Conservation (phyloP, 2,797 vertebrate species). For the Halcyon smyrnensis region DNA sequence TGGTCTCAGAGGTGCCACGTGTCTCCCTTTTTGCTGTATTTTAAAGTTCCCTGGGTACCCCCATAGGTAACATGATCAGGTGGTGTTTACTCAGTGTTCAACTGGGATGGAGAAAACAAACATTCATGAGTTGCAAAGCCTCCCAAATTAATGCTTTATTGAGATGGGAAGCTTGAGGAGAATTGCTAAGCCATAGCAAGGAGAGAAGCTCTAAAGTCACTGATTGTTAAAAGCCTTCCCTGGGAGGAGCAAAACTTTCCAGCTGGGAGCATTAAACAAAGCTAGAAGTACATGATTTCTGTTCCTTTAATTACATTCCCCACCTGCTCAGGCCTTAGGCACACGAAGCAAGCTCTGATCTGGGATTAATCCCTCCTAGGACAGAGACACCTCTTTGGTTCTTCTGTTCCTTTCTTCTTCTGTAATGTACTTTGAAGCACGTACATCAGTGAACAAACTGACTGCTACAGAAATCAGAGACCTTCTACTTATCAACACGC, state of each 20-base stretch:
- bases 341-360: not conserved
- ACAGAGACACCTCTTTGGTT: not conserved
- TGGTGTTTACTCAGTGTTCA: not conserved
- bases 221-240: not conserved
- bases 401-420: not conserved
- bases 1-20: not conserved
- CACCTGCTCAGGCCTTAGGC: not conserved
- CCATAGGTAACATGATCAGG: not conserved
- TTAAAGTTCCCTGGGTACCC: not conserved
- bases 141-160: not conserved
- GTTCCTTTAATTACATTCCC: not conserved
- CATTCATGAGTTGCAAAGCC: not conserved
- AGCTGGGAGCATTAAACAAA: not conserved
- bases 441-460: not conserved
- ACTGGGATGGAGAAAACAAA: not conserved
- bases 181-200: not conserved
- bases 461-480: not conserved
- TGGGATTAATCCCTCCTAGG: not conserved
- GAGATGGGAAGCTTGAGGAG: not conserved
- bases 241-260: not conserved
- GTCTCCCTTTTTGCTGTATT: not conserved
- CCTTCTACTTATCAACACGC: not conserved
- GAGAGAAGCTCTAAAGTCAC: not conserved
- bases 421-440: not conserved
- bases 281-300: accelerated